Base-by-base conservation (phyloP, 92 coral and sea anemone species). In the Blastomussa wellsi region DNA sequence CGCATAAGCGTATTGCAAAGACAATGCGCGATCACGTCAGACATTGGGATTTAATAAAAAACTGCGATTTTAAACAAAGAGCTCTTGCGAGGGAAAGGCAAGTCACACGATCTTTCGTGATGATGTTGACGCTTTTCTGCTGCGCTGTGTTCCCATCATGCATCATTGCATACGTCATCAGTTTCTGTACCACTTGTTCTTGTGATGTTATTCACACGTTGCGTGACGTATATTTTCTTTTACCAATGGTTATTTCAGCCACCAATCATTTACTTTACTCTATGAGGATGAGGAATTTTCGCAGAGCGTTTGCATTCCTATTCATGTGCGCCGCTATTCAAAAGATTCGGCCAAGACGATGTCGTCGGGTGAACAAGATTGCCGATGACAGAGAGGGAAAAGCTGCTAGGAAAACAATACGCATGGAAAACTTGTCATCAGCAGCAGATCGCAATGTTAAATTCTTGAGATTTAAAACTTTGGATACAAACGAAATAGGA, bases 221-320 rank as follows among this genome's bases (percentile, higher is more conserved):
- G 48, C 76, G 84, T 41, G 76, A 80, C 48, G 47, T 28, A 19
- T 79, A 79, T 20, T 79, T 79, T 33, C 62, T 80, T 36, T 32
- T 80, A 42, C 84, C 84, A 10, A 80, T 80, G 84, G 47, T 31
- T 5, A 80, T 66, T 31, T 26, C 76, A 42, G 84, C 75, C 64
- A 41, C 60, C 16, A 80, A 80, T 67, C 84, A 67, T 6, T 47
- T 80, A 20, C 84, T 80, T 29, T 80, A 80, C 84, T 70, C 75
- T 5, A 24, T 65, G 84, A 80, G 84, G 28, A 80, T 80, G 84
- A 42, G 64, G 44, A 80, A 65, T 68, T 80, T 80, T 68, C 84
- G 84, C 38, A 80, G 59, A 68, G 84, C 84, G 26, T 80, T 65
- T 29, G 28, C 62, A 41, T 65, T 65, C 11, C 44, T 80, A n/a